Base-by-base conservation (phyloP, 2,797 vertebrate genomes). In the Aeoliscus strigatus region DNA sequence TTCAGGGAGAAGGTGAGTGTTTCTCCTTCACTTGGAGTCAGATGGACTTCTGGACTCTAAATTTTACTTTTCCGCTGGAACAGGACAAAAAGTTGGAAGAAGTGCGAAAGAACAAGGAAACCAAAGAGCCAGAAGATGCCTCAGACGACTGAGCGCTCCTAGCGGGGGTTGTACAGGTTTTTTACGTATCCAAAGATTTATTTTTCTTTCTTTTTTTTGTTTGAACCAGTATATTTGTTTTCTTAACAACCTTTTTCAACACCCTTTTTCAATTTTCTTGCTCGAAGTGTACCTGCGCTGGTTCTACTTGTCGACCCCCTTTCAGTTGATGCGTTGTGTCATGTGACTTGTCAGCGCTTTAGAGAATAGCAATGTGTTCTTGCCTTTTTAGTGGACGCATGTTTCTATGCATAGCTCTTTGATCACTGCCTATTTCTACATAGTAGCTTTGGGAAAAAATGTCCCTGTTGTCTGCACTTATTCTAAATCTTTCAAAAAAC, bases 1-100 rank as follows among this genome's bases (percentile, higher is more conserved):
- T 94, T 97, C 83, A 88, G 93, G 75, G 94, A 97, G 81, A 93
- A 96, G 91, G 94, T 93, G 2, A 1, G 60, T 28, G 3, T 25
- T 30, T 30, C 1, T 0, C n/a, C n/a, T n/a, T n/a, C n/a, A n/a
- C n/a, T n/a, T n/a, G n/a, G n/a, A n/a, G n/a, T n/a, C n/a, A n/a
- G n/a, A n/a, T n/a, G n/a, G n/a, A n/a, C n/a, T n/a, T n/a, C n/a
- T n/a, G n/a, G n/a, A n/a, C n/a, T n/a, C n/a, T n/a, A n/a, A n/a
- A n/a, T n/a, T n/a, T n/a, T n/a, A 17, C 21, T 33, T 14, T 13
- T 1, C 1, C 13, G 2, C 1, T 5, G 8, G 8, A 8, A 31
- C 11, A 97, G 94, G 91, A 96, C 75, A 94, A 94, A 87, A 93
- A 94, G 35, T 59, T 93, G 13, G 94, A 95, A 74, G 92, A 93